Base-by-base conservation (phyloP, 2,797 vertebrate genomes). In the Arremon brunneinucha region DNA sequence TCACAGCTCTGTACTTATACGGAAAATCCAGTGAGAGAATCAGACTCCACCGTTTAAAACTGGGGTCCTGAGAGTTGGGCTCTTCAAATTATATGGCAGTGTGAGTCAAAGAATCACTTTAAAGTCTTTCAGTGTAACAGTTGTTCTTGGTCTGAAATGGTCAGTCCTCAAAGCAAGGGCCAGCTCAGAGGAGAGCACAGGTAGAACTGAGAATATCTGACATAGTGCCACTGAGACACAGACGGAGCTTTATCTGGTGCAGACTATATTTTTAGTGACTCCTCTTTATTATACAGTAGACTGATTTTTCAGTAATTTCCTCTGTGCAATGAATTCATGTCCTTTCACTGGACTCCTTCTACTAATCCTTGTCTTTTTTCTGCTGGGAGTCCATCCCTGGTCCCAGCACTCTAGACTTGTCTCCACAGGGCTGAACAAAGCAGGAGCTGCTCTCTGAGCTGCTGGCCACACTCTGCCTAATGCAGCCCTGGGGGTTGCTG, bases 401-500 rank as follows among this genome's bases (percentile, higher is more conserved):
- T 37, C 15, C 30, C 21, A 63, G 34, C 4, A 15, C 20, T 52
- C 23, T 32, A 22, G 24, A 21, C 7, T 1, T 41, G 19, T 17
- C 27, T 68, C 8, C 28, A 12, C 14, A 11, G 30, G 30, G 11
- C 22, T 68, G 16, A 83, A 17, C 12, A 68, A 30, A 52, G 19
- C 7, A 22, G 7, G 7, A 71, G 4, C 52, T 34, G 9, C 8
- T 18, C n/a, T 68, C 43, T 24, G 20, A 17, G 13, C 46, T 81
- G 16, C 8, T 59, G 22, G 30, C 5, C 22, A 22, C 7, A 5
- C 7, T 49, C 21, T 46, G 9, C 11, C 20, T 55, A 13, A 59
- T 20, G 14, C 7, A 65, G 17, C 2, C 23, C 22, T 20, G 18
- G n/a, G 59, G 14, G 7, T 0, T 60, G 3, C 5, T 21, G 30